Base-by-base conservation (phyloP, 2,888 invertebrate species). In the Meiosimyza platycephala region DNA sequence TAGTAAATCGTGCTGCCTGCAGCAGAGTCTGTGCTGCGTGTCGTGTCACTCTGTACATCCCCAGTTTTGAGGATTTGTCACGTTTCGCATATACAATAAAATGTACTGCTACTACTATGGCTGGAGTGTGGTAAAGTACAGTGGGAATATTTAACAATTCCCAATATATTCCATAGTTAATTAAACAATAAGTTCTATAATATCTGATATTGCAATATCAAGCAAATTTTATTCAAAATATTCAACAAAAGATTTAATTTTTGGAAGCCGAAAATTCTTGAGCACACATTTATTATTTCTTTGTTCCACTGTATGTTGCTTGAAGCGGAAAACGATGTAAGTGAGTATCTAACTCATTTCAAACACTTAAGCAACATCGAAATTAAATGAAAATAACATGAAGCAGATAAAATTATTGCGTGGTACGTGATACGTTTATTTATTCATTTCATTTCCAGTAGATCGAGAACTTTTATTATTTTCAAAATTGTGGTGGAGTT, bases 1-100 rank as follows among this genome's bases (percentile, higher is more conserved):
- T 40, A 7, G 40, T 40, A 40, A 40, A 40, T 40, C 40, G 40
- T 40, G 40, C 40, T 28, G 28, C 28, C 2, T 28, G 4, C 22
- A 22, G 28, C 28, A 28, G 4, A 28, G 28, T 7, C 40, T 7
- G 9, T 9, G 4, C 9, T 40, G 63, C 16, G 48, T 47, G 40
- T 33, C 63, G 63, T 63, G 63, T 40, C 63, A 40, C 48, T n/a
- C 13, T 18, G 63, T n/a, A 18, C 63, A 63, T 63, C 63, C 63
- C 47, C 48, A 48, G 63, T 63, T 63, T 63, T 63, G 18, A 48
- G 48, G 48, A 40, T 63, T 47, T 47, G 47, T 33, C 63, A 63
- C 63, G 63, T 40, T 40, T 63, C 63, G 63, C 63, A 63, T 63
- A 63, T 63, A 40, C 40, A 63, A 63, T 47, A 28, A 22, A 57